Conservation (phyloP, 2,888 invertebrate species). For the Pyrocoelia pectoralis region DNA sequence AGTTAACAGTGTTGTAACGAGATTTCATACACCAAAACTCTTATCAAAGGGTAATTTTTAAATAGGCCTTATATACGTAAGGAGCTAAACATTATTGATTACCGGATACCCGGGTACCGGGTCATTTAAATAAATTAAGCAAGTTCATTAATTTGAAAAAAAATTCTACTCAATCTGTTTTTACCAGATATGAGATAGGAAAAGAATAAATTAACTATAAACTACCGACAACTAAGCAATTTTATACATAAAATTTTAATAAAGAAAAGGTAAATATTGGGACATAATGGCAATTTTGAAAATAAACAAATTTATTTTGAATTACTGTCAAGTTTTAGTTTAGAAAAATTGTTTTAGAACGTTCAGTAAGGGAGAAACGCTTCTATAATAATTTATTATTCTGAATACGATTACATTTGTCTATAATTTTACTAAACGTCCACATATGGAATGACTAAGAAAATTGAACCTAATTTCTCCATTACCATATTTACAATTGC, state of each 20-base stretch:
- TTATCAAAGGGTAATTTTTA: no score
- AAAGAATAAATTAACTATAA: not conserved
- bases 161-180: not conserved
- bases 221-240: not conserved
- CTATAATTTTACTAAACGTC: not conserved
- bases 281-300: not conserved
- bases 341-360: not conserved
- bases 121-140: no score
- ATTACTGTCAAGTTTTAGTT: not conserved
- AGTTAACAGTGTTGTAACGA: no score
- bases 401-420: not conserved
- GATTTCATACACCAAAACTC: no score
- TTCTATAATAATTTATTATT: not conserved
- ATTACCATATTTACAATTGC: conserved; percentile 1
- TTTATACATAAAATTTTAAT: not conserved
- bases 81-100: no score
- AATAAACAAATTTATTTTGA: not conserved
- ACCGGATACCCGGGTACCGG: no score
- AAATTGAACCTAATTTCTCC: not conserved
- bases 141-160: not conserved
- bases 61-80: no score
- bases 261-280: not conserved
- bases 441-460: not conserved
- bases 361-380: not conserved
- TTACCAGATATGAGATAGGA: not conserved